Conservation (phyloP, 2,888 invertebrate species). For the Polydrusus pterygomalis region DNA sequence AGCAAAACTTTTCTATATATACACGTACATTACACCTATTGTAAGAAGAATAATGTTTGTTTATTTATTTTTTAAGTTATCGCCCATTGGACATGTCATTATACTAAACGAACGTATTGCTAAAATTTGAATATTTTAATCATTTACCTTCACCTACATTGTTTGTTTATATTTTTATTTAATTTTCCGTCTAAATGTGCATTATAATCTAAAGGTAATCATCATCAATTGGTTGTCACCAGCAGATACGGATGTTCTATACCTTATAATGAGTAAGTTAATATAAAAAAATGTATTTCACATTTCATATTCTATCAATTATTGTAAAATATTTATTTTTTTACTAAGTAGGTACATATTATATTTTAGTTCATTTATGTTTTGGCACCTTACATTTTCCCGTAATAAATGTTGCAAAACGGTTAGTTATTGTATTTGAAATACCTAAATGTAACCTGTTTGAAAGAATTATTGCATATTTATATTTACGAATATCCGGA, state of each 20-base stretch:
- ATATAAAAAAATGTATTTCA: background rate
- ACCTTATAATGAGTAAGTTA: too few relatives aligned
- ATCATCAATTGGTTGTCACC: too few relatives aligned
- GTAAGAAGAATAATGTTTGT: too few relatives aligned
- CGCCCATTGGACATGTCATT: too few relatives aligned
- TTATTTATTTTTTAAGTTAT: too few relatives aligned
- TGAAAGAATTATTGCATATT: background rate
- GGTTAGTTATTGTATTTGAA: background rate
- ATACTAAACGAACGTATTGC: background rate
- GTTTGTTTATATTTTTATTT: constrained; percentile 1
- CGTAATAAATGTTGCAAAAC: constrained; percentile 5
- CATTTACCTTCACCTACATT: constrained; percentile 4
- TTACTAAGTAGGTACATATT: background rate
- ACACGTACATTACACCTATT: too few relatives aligned
- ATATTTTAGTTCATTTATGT: background rate
- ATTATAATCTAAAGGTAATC: too few relatives aligned
- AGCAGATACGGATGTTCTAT: too few relatives aligned
- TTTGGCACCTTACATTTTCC: background rate
- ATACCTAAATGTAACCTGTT: constrained; percentile 2
- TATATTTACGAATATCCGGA: too few relatives aligned
- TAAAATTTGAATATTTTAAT: background rate
- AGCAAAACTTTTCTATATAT: too few relatives aligned
- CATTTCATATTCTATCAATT: too few relatives aligned
- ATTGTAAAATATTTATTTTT: background rate
- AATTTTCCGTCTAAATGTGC: background rate